Conservation (phyloP, 2,797 vertebrate species). For the Enteromius radiatus region DNA sequence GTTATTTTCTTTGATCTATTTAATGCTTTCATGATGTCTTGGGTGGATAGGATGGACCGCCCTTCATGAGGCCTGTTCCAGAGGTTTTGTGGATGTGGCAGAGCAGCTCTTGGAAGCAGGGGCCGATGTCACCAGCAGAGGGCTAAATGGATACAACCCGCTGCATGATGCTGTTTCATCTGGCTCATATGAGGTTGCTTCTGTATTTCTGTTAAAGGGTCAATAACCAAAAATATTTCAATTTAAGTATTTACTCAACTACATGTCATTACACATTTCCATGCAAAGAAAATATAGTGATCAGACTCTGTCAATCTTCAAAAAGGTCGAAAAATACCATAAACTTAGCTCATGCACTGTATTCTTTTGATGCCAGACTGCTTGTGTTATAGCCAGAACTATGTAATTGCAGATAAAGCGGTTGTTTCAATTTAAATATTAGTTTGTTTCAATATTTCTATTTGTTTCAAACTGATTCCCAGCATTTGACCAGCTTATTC, state of each 20-base stretch:
- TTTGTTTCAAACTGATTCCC: background rate
- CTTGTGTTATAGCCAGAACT: background rate
- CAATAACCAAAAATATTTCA: background rate
- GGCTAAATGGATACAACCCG: constrained; percentile 74
- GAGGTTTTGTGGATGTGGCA: constrained; percentile 75
- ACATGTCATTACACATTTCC: background rate
- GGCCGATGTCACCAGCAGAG: constrained; percentile 79
- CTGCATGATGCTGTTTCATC: constrained; percentile 81
- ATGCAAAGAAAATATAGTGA: background rate
- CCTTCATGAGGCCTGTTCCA: constrained; percentile 80
- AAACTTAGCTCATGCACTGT: background rate
- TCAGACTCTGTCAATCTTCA: background rate
- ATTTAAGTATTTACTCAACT: background rate
- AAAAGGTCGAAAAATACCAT: background rate
- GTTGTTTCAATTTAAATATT: background rate
- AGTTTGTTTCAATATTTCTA: no score
- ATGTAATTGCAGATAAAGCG: background rate
- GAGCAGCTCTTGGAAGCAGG: constrained; percentile 82
- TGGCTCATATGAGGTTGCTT: constrained; percentile 79
- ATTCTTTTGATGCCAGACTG: background rate
- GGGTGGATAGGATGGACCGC: constrained; percentile 83
- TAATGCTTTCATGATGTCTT: background rate
- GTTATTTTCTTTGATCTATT: background rate
- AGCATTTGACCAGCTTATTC: background rate
- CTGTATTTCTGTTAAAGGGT: background rate